Base-by-base conservation (phyloP, 2,888 invertebrate genomes). In the Erannis defoliaria region DNA sequence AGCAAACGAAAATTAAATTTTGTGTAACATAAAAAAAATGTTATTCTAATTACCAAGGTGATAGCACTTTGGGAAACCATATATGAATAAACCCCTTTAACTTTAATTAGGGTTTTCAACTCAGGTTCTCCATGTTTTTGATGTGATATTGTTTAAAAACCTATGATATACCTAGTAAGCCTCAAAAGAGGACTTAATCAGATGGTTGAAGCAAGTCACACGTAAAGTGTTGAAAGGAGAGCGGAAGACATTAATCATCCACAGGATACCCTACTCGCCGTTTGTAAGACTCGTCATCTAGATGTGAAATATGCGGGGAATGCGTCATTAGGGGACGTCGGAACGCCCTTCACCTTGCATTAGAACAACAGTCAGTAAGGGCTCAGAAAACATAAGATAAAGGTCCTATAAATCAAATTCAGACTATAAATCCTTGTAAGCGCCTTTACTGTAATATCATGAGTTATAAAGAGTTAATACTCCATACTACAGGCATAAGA, bases 161-260 rank as follows among this genome's bases (percentile, higher is more conserved):
- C 14, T 35, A 14, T 14, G 35, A 35, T 14, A 40, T 49, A n/a
- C n/a, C n/a, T n/a, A n/a, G n/a, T n/a, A n/a, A n/a, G n/a, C n/a
- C n/a, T n/a, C n/a, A 55, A 56, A 43, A 45, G 18, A 37, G 5
- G 0, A 49, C 16, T 33, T 54, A 62, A 62, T 62, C 62, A 62
- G 62, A 62, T 57, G 62, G 26, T 46, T 63, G 57, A 62, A 66
- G 48, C 62, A 64, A 70, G 64, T 68, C 65, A 56, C 66, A 63
- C 64, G 51, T 66, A 55, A 74, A 78, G 81, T 82, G 84, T 81
- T 80, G 79, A 85, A 82, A 82, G 73, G 74, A 78, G 74, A 81
- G 75, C 84, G 88, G 89, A 89, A 86, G 81, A 77, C 86, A 88
- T 90, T 82, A 86, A 89, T 90, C 88, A 88, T 86, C 82, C 72